Conservation (phyloP, 2,113 vertebrate genomes). For the Rissa tridactyla region DNA sequence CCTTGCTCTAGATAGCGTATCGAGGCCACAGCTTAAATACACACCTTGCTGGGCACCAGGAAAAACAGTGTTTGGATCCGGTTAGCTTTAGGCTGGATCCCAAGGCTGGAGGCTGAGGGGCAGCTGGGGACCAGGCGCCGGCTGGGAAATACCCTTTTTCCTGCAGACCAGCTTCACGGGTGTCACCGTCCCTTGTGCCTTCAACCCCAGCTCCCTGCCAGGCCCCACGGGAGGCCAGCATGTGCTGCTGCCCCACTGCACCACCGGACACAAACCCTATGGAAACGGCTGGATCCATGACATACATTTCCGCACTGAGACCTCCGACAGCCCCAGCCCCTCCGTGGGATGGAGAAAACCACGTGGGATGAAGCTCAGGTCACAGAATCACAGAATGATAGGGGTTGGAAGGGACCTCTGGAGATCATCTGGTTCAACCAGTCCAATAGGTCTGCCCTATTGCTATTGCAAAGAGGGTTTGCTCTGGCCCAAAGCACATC, state of each 20-base stretch:
- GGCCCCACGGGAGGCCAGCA: rapidly evolving
- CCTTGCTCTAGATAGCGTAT: background rate
- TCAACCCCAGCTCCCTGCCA: background rate
- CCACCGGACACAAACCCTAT: background rate
- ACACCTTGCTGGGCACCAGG: background rate
- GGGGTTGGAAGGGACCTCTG: no score
- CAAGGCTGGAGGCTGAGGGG: background rate
- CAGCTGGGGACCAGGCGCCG: rapidly evolving
- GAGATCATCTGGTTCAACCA: no score
- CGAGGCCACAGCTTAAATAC: rapidly evolving
- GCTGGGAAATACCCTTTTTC: background rate
- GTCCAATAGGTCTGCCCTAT: background rate
- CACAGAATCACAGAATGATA: no score
- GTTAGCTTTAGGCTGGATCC: background rate
- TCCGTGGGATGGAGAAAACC: rapidly evolving
- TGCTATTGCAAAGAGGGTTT: background rate
- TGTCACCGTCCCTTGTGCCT: background rate
- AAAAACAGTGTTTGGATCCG: rapidly evolving
- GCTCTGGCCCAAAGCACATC: rapidly evolving
- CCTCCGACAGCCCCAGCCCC: background rate
- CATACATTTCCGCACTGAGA: rapidly evolving
- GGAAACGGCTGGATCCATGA: rapidly evolving
- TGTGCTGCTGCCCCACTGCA: background rate
- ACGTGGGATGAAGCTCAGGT: rapidly evolving
- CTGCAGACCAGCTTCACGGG: background rate